Conservation (phyloP, 2,797 vertebrate genomes). For the Gambusia yucatana region DNA sequence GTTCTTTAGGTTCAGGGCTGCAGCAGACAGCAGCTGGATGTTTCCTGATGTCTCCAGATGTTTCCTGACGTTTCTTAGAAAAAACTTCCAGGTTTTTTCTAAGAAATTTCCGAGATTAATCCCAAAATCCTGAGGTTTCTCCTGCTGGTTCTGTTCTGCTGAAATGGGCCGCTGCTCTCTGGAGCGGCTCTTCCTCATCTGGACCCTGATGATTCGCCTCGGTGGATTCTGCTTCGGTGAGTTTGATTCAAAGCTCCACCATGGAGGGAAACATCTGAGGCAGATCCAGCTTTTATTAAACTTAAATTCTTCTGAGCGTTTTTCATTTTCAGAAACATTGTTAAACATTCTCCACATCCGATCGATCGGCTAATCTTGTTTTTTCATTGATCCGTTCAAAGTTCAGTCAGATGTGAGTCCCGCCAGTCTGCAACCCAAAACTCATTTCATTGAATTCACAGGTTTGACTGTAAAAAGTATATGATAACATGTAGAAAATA, state of each 20-base stretch:
- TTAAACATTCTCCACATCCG: neutral
- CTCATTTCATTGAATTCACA: too few species aligned
- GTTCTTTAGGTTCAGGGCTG: neutral
- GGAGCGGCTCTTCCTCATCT: neutral
- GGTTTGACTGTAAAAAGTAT: too few species aligned
- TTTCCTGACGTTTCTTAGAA: too few species aligned
- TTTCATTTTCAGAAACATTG: neutral
- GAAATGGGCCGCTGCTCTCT: constrained; percentile 23
- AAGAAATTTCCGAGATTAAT: too few species aligned
- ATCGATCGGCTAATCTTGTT: neutral
- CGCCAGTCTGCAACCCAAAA: too few species aligned
- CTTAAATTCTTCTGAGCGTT: neutral
- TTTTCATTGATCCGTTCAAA: constrained; percentile 15
- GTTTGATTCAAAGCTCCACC: constrained; percentile 1
- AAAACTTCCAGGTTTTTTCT: too few species aligned
- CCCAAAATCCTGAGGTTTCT: too few species aligned
- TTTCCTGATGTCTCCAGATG: neutral
- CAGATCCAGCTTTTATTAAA: neutral
- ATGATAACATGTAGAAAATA: neutral
- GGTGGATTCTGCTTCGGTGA: constrained; percentile 34
- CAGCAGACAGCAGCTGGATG: neutral
- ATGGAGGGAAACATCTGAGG: neutral
- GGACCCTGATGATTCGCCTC: constrained; percentile 10
- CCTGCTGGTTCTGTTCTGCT: neutral
- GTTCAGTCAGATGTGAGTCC: neutral